Percentiles rank a stretch among this genome's conserved stretches.
These are phyloP conservation scores for Nomada ferruginata DNA, from an alignment of 2,888 invertebrate genomes.

Conservation along the genomic window DNA sequence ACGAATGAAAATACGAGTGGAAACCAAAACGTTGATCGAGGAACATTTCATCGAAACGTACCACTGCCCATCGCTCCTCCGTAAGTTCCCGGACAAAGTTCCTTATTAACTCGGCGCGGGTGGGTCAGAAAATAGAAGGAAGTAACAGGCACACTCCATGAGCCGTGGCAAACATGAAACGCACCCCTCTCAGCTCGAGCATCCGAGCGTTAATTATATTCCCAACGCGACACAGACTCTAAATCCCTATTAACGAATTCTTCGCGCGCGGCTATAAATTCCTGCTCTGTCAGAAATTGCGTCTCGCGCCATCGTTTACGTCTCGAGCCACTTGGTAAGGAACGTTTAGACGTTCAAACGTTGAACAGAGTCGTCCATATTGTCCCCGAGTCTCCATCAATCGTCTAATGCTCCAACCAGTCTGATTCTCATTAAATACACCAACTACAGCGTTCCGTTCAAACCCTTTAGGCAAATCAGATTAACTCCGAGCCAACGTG, in stretches of 20 bases:
- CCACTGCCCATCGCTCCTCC: too few relatives aligned
- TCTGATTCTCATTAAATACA: constrained; percentile 49
- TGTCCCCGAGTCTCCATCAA: constrained; percentile 30
- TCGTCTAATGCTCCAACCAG: constrained; percentile 35
- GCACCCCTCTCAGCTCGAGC: constrained; percentile 1
- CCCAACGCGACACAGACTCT: constrained; percentile 8
- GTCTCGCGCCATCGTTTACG: constrained; percentile 28
- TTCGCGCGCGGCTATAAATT: constrained; percentile 41
- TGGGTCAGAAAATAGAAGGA: constrained; percentile 9
- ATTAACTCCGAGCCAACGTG: constrained; percentile 32
- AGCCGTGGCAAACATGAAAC: constrained; percentile 21
- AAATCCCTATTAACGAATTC: constrained; percentile 50
- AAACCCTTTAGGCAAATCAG: constrained; percentile 8
- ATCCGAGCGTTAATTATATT: constrained; percentile 49
- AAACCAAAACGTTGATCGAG: background rate
- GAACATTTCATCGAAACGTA: background rate
- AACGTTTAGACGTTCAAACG: constrained; percentile 25
- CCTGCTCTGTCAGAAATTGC: constrained; percentile 23
- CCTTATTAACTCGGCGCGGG: constrained; percentile 4
- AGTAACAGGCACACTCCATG: constrained; percentile 22
- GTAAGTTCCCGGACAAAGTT: too few relatives aligned
- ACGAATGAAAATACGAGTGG: background rate
- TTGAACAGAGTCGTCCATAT: constrained; percentile 20
- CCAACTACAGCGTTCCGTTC: constrained; percentile 25
- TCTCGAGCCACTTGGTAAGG: background rate